Base-by-base conservation (phyloP, 2,888 invertebrate species). In the Syrista parreyssii region DNA sequence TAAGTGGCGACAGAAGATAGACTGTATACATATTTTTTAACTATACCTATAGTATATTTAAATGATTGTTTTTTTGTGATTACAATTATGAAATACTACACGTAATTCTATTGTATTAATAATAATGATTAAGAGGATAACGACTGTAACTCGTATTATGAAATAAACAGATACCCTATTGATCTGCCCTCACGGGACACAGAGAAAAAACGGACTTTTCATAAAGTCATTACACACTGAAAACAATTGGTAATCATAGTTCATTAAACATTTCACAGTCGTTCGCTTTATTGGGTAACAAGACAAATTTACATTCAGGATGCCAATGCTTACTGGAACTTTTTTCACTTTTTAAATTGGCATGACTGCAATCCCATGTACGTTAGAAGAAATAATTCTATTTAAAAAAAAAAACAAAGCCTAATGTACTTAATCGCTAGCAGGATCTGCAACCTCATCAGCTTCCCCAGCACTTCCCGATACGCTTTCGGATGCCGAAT, bases 381-480 rank as follows among this genome's bases (percentile, higher is more conserved):
- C 1, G 15, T 40, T 40, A 15, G 1, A 15, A 15, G 40, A 40
- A 15, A 40, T 40, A 40, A 15, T 15, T 40, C 40, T 40, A 40
- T 40, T 40, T 11, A 40, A 40, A 40, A 33, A 33, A 33, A 33
- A 33, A 40, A 69, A n/a, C 9, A 32, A 32, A 2, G 32, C 31
- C 15, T 69, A 30, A 30, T 31, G 2, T 2, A 32, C 6, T n/a
- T 69, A 69, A 69, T 69, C 69, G 69, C 69, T 69, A 6, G 30
- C 23, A 1, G 69, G 12, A 31, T 69, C 89, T 4, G 83, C 89
- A 68, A 88, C 90, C 68, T 88, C 90, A 0, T 92, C 92, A 23
- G 89, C 92, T 72, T 84, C 91, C 86, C 81, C 90, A 75, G 84
- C 92, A 87, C 88, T 90, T 75, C 91, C 93, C 6, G 93, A 91